phyloP scores from a whole-genome alignment of 30 jellyfish, hydroid and myxozoan species.

The Turritopsis dohrnii region DNA sequence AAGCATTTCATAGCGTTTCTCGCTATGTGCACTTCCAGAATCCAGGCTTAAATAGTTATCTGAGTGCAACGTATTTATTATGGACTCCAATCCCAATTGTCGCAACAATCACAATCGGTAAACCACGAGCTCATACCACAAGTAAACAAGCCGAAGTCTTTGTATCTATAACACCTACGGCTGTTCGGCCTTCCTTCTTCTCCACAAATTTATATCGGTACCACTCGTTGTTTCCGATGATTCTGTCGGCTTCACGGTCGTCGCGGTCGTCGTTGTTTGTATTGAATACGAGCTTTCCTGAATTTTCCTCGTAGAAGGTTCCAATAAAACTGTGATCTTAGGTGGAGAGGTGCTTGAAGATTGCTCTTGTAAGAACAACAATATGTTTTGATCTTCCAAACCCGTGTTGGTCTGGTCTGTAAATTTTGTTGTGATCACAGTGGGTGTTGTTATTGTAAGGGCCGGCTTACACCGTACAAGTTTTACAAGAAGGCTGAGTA shows the following conservation, averaged over 20 bases:
- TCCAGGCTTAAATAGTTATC: too few relatives aligned
- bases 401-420: background rate
- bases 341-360: too few relatives aligned
- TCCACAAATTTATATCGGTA: background rate
- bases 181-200: background rate
- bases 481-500: background rate
- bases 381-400: background rate
- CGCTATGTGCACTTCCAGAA: too few relatives aligned
- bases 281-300: too few relatives aligned
- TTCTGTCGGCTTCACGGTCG: too few relatives aligned
- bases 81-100: too few relatives aligned
- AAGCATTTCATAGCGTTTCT: too few relatives aligned
- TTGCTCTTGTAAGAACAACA: too few relatives aligned
- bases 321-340: background rate
- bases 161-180: background rate
- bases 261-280: background rate
- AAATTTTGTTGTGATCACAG: background rate
- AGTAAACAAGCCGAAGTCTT: background rate
- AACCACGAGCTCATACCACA: background rate
- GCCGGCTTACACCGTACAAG: background rate
- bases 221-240: background rate
- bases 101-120: background rate
- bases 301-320: too few relatives aligned
- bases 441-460: background rate
- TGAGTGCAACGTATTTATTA: too few relatives aligned